phyloP scores from a whole-genome alignment of 2,888 invertebrate genomes.

The Noctua fimbriata region DNA sequence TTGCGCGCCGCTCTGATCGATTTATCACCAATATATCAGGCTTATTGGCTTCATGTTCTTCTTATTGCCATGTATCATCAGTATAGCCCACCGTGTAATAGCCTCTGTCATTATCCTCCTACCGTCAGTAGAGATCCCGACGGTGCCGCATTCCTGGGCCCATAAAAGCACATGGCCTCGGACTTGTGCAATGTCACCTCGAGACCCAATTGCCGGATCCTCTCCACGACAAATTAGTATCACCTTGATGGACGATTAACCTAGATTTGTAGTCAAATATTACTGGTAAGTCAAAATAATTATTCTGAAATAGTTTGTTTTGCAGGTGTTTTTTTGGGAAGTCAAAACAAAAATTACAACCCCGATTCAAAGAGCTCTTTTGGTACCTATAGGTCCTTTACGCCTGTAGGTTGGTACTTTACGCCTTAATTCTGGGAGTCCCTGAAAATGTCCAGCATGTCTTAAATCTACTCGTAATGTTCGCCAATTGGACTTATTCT shows the following conservation, averaged over 20 bases:
- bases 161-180: no score
- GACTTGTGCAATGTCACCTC: no score
- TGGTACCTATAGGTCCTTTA: not conserved
- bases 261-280: conserved; percentile 30
- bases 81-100: no score
- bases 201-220: no score
- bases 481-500: not conserved
- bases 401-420: not conserved
- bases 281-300: not conserved
- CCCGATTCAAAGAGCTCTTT: not conserved
- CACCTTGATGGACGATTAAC: conserved; percentile 31
- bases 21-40: no score
- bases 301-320: not conserved
- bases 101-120: no score
- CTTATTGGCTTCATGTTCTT: no score
- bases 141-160: no score
- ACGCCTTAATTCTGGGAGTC: not conserved
- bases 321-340: not conserved
- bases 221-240: conserved; percentile 11
- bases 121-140: no score
- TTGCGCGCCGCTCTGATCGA: no score
- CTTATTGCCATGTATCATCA: no score
- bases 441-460: not conserved
- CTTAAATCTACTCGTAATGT: not conserved
- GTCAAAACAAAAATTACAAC: not conserved